phyloP scores from a whole-genome alignment of 1,140 invertebrate genomes.

The Bombyx mandarina region DNA sequence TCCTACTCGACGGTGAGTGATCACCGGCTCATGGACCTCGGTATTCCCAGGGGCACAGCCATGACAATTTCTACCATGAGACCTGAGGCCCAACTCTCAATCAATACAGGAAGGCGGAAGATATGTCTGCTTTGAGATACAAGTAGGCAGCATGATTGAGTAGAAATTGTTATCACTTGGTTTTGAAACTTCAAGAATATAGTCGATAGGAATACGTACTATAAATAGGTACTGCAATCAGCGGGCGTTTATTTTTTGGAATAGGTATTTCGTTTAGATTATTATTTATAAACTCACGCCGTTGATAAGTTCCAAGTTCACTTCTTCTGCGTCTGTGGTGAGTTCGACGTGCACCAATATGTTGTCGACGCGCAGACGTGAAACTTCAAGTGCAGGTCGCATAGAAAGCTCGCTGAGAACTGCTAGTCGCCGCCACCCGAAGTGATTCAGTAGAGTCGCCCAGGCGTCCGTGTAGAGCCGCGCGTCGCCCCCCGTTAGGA shows the following conservation, averaged over 20 bases:
- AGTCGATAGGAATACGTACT: neutral
- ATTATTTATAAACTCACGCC: constrained; percentile 16
- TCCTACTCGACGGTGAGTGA: no score
- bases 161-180: no score
- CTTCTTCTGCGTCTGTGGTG: constrained; percentile 24
- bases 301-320: constrained; percentile 24
- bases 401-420: constrained; percentile 35
- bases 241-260: neutral
- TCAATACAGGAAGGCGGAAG: no score
- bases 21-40: no score
- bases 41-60: no score
- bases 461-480: constrained; percentile 20
- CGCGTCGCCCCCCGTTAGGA: constrained; percentile 35
- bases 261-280: no score
- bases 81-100: no score
- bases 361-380: constrained; percentile 23
- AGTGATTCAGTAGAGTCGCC: constrained; percentile 17
- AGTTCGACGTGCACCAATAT: constrained; percentile 35
- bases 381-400: constrained; percentile 26
- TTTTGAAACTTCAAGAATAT: no score
- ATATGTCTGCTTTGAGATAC: no score
- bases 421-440: constrained; percentile 37
- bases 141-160: no score
- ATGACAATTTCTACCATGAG: no score
- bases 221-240: neutral